Percentiles rank a stretch among this genome's conserved stretches.
These are phyloP conservation scores for Anguilla japonica DNA, from an alignment of 2,113 vertebrate species.

Conservation along the genomic window DNA sequence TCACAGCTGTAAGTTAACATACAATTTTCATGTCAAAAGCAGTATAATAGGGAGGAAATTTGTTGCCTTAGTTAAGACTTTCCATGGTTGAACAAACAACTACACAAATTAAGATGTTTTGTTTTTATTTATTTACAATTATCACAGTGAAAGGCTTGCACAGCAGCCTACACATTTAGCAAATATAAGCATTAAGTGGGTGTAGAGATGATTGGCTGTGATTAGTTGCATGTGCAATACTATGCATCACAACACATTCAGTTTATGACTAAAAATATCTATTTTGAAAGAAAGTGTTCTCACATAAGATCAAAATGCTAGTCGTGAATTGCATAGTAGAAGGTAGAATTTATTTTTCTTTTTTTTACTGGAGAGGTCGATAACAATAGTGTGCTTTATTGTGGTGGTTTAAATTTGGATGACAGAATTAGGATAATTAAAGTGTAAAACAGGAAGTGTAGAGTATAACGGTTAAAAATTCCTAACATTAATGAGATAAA, in stretches of 20 bases:
- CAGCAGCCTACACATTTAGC: background rate
- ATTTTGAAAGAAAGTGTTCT: background rate
- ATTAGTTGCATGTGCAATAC: background rate
- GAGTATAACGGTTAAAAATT: too few species aligned
- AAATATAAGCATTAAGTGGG: background rate
- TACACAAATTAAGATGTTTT: background rate
- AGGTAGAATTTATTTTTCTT: background rate
- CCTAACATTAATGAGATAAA: too few species aligned
- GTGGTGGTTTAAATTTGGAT: too few species aligned
- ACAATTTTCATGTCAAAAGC: background rate
- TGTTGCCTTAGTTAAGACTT: background rate
- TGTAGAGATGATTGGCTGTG: background rate
- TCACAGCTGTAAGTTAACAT: background rate
- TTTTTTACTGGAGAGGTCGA: background rate
- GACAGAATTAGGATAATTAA: too few species aligned
- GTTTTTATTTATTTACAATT: background rate
- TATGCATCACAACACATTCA: background rate
- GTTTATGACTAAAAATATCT: background rate
- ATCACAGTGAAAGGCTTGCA: background rate
- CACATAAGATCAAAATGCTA: background rate
- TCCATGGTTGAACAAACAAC: background rate
- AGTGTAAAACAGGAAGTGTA: too few species aligned
- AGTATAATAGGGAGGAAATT: background rate
- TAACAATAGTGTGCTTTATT: background rate
- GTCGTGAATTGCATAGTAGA: background rate